Conservation (phyloP, 2,888 invertebrate species). For the Caenorhabditis sinica region DNA sequence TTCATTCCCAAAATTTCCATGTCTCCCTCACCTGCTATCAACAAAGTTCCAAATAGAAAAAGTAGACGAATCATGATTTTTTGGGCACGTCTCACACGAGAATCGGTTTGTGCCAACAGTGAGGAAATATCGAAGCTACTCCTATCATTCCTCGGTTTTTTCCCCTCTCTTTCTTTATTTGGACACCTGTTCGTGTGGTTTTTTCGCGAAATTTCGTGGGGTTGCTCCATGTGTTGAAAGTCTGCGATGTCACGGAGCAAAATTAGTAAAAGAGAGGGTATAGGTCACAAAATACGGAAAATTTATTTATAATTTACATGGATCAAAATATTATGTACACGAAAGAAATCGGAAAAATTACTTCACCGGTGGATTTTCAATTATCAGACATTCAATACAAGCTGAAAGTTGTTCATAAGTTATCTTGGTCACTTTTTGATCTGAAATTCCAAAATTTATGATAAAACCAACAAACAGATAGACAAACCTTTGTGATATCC, state of each 20-base stretch:
- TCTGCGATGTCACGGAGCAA: slow-evolving; percentile 12
- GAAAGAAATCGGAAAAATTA: neutral
- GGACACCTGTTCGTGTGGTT: slow-evolving; percentile 34
- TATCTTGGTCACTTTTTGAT: slow-evolving; percentile 69
- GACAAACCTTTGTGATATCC: slow-evolving; percentile 52
- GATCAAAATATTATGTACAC: neutral
- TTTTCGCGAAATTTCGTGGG: slow-evolving; percentile 23
- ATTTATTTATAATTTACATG: slow-evolving; percentile 21
- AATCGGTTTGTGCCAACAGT: slow-evolving; percentile 59
- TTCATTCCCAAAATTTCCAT: neutral
- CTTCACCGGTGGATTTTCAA: slow-evolving; percentile 45
- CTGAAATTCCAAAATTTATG: slow-evolving; percentile 49
- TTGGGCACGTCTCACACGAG: slow-evolving; percentile 33
- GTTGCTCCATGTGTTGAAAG: slow-evolving; percentile 30
- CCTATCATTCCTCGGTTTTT: neutral
- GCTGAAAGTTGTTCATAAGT: slow-evolving; percentile 71
- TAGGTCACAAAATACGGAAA: slow-evolving; percentile 24
- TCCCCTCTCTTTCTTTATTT: slow-evolving; percentile 32
- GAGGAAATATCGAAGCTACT: slow-evolving; percentile 12
- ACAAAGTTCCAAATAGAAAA: slow-evolving; percentile 14
- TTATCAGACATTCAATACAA: slow-evolving; percentile 58
- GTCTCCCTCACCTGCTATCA: neutral
- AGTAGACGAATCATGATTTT: slow-evolving; percentile 46
- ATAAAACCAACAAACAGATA: neutral
- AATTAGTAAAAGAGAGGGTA: neutral